Base-by-base conservation (phyloP, 2,888 invertebrate species). In the Tenthredo notha region DNA sequence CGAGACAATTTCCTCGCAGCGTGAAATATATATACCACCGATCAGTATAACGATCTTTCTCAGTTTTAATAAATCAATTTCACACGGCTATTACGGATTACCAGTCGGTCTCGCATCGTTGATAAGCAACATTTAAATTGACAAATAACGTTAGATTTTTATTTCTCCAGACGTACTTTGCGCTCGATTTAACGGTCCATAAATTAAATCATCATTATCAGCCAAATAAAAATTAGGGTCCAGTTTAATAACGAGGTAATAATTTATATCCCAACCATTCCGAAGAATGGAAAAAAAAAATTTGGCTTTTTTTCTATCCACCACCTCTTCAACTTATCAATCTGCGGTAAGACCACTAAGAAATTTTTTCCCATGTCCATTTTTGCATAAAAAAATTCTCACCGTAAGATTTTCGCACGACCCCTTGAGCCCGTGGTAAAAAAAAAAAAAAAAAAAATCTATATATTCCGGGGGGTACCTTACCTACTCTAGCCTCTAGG, bases 331-430 rank as follows among this genome's bases (percentile, higher is more conserved):
- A 78, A 40, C 70, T 72, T 84, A 29, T 61, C 85, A 43, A 50
- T 47, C 74, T 58, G 67, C 43, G 84, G 58, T 65, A 50, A 61
- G 85, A 86, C 86, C 87, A 84, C 85, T 70, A 82, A 86, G 86
- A 86, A 2, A 21, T 90, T 91, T 91, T 92, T 93, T 92, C 93
- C 93, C 93, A 92, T 92, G 93, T 93, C 92, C 93, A 92, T 91
- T 92, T 91, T 92, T 90, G 91, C 91, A 91, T 92, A 92, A 92
- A 92, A 92, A 92, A 92, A 90, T 91, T 92, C 92, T 91, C 91
- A 91, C 91, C 90, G 89, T 89, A 87, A 84, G 84, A 86, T 89
- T 92, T 92, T 92, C 92, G 92, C 92, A 92, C 92, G 92, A 90
- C 89, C 88, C 87, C 67, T 67, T 78, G 58, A 65, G 84, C 61